phyloP scores from a whole-genome alignment of 2,113 vertebrate genomes.

The Etheostoma spectabile region DNA sequence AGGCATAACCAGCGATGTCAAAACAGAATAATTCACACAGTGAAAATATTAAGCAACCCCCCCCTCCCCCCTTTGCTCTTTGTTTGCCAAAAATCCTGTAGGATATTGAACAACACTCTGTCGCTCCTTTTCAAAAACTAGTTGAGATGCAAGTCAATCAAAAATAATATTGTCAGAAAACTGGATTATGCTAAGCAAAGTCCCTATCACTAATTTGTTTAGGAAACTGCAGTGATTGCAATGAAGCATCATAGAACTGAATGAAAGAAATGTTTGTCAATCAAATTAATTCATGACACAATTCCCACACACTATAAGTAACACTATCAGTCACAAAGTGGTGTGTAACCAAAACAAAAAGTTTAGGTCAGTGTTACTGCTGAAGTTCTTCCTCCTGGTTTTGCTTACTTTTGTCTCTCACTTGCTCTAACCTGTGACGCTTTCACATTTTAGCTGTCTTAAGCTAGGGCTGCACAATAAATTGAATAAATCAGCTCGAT shows the following conservation, averaged over 20 bases:
- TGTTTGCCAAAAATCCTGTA: slow-evolving; percentile 23
- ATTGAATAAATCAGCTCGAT: no score
- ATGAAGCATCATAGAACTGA: slow-evolving; percentile 19
- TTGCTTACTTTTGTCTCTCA: not conserved
- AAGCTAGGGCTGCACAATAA: not conserved
- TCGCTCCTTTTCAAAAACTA: not conserved
- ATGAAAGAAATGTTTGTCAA: slow-evolving; percentile 23
- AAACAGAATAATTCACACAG: slow-evolving; percentile 65
- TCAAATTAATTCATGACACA: slow-evolving; percentile 16
- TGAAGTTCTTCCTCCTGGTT: not conserved
- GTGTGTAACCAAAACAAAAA: not conserved
- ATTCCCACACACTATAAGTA: not conserved
- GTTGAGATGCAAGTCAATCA: slow-evolving; percentile 13
- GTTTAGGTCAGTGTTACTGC: not conserved
- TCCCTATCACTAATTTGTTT: not conserved
- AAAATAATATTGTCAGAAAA: slow-evolving; percentile 4
- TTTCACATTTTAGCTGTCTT: slow-evolving; percentile 5
- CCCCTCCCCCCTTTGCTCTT: slow-evolving; percentile 11
- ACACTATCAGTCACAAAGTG: slow-evolving; percentile 1
- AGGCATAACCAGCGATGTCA: slow-evolving; percentile 53
- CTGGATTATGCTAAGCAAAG: slow-evolving; percentile 12
- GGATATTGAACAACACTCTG: not conserved
- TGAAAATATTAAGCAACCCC: slow-evolving; percentile 55
- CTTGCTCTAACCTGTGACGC: slow-evolving; percentile 3
- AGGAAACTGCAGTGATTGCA: not conserved